Conservation (phyloP, 2,797 vertebrate genomes). For the Jordanella pulchra region DNA sequence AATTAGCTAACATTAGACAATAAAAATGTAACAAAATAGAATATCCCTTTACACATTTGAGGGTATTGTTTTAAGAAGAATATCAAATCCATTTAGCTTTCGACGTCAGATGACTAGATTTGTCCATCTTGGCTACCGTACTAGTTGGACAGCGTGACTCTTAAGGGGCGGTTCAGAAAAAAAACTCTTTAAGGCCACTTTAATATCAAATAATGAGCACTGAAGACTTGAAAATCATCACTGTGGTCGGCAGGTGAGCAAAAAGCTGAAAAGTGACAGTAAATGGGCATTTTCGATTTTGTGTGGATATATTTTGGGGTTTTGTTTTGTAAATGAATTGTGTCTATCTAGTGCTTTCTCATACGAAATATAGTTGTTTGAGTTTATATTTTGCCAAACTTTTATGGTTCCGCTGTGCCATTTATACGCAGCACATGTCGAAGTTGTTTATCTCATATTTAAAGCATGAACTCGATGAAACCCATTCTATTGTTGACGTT, state of each 20-base stretch:
- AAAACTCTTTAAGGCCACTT: neutral
- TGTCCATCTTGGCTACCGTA: conserved; percentile 39
- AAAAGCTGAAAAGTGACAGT: neutral
- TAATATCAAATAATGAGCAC: conserved; percentile 50
- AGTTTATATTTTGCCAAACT: neutral
- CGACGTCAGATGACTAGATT: neutral
- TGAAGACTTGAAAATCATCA: conserved; percentile 62
- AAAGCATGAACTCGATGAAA: neutral
- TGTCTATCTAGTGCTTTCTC: neutral
- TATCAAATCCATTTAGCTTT: neutral
- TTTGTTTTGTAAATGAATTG: neutral
- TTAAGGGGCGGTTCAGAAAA: conserved; percentile 8
- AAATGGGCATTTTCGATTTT: neutral
- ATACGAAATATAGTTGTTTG: neutral
- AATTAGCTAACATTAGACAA: neutral
- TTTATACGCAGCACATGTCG: neutral
- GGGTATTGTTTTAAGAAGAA: neutral
- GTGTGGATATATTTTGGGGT: neutral
- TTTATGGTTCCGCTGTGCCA: neutral
- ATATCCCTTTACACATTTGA: neutral
- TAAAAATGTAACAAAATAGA: neutral
- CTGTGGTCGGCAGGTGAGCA: conserved; percentile 81
- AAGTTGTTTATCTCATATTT: neutral
- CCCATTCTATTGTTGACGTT: neutral
- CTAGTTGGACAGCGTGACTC: conserved; percentile 18